These are phyloP conservation scores for Montipora efflorescens DNA, from an alignment of 64 coral and sea anemone species.

Conservation along the genomic window DNA sequence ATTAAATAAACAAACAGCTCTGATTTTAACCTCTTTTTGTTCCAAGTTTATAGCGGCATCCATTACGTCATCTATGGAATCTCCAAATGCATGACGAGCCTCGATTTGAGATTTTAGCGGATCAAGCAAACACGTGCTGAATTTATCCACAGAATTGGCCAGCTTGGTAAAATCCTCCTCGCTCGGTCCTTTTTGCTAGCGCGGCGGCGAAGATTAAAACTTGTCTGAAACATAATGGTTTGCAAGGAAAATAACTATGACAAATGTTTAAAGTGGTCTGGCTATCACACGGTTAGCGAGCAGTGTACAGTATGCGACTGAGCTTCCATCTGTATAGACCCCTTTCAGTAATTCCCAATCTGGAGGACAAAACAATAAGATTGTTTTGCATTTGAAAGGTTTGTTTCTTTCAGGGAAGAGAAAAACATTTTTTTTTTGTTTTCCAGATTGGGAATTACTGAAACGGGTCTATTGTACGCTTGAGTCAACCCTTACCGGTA, in stretches of 20 bases:
- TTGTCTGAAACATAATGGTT: background rate
- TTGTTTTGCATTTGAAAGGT: too few species aligned
- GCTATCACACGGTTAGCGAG: too few species aligned
- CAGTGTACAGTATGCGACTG: too few species aligned
- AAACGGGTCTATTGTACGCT: too few species aligned
- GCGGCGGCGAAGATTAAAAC: conserved; percentile 10
- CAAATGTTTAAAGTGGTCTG: background rate
- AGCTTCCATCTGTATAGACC: too few species aligned
- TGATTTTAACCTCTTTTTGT: background rate
- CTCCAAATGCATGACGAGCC: conserved; percentile 4
- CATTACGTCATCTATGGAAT: background rate
- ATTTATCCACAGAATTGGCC: conserved; percentile 1
- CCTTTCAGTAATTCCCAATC: too few species aligned
- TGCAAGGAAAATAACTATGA: too few species aligned
- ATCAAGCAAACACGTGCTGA: background rate
- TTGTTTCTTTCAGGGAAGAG: too few species aligned
- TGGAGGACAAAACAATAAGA: too few species aligned
- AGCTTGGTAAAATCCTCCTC: background rate
- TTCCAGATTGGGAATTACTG: too few species aligned
- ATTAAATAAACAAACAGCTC: background rate
- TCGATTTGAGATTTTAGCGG: background rate
- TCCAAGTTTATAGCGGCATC: background rate
- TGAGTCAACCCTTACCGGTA: too few species aligned
- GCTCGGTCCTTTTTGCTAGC: background rate
- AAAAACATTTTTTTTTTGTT: too few species aligned